Base-by-base conservation (phyloP, 2,888 invertebrate species). In the Melanchra persicariae region DNA sequence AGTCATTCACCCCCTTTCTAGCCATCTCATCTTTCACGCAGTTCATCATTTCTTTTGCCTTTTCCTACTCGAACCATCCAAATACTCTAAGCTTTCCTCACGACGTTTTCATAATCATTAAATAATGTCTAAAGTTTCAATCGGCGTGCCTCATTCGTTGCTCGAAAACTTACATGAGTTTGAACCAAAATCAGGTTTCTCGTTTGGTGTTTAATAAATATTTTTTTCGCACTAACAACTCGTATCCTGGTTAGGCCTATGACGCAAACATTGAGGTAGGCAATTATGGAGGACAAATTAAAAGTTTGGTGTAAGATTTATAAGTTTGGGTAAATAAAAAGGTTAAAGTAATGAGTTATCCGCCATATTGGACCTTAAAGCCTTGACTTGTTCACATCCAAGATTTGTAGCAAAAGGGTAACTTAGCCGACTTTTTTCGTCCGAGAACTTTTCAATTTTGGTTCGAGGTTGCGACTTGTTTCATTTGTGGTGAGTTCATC, bases 401-500 rank as follows among this genome's bases (percentile, higher is more conserved):
- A 26, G 43, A 49, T 61, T 19, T 30, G n/a, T 47, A 7, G n/a
- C 26, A 19, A 75, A 73, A 74, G 24, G 24, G 57, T 68, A 30
- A 58, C 24, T 15, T 34, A 74, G 7, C 26, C 19, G 51, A 34
- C 10, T 51, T 62, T 70, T 54, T 34, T 0, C 40, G 70, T 51
- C 63, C 63, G 8, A 64, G 63, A 76, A 64, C 57, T 60, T 63
- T 59, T 40, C 15, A 51, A 49, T 43, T 76, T 54, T 70, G 76
- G 76, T 5, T 30, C 69, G 70, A 76, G 76, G 62, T 65, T 60
- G 15, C 2, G 19, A 54, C 52, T 76, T 34, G 70, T 70, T 45
- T 51, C 0, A 17, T 74, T 58, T 8, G 24, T 30, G 43, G 22
- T 26, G 57, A 55, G 34, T 74, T 54, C 40, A 74, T 66, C 74